Percentiles rank a stretch among this genome's conserved stretches.
Evolutionary conservation across 2,113 vertebrate species (phyloP).

Genomic region (Apistogramma diplotaenia): DNA sequence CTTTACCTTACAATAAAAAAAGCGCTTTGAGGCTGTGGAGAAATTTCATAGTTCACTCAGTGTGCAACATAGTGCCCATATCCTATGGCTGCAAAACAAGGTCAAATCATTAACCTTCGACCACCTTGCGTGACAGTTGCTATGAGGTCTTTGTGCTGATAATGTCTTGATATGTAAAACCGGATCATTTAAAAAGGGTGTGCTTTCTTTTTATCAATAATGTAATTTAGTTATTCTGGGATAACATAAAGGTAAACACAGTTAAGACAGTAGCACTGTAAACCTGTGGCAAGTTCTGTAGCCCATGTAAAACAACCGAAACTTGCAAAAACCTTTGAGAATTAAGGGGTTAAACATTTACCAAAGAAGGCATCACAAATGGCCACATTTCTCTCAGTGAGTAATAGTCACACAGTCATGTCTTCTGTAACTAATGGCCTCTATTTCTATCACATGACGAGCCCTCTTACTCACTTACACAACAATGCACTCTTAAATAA

Average conservation of each 20-base stretch:
- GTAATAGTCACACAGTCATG: not conserved
- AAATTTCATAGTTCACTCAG: no score
- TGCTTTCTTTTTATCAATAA: no score
- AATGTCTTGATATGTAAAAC: no score
- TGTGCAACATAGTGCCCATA: no score
- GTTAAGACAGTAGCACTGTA: not conserved
- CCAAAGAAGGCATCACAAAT: not conserved
- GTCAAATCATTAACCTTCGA: no score
- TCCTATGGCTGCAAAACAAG: no score
- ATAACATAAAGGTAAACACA: not conserved
- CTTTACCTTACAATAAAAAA: no score
- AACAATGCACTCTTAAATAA: not conserved
- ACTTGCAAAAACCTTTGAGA: not conserved
- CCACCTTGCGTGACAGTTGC: no score
- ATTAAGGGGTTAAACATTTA: not conserved
- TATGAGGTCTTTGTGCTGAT: no score
- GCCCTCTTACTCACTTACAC: not conserved
- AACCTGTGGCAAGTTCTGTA: not conserved
- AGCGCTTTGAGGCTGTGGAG: no score
- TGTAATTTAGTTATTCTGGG: no score
- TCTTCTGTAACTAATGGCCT: conserved; percentile 17
- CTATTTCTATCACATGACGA: conserved; percentile 28
- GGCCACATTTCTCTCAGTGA: not conserved
- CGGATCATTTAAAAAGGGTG: no score
- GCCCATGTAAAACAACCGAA: not conserved